phyloP scores from a whole-genome alignment of 2,113 vertebrate species.

The Crocuta crocuta region DNA sequence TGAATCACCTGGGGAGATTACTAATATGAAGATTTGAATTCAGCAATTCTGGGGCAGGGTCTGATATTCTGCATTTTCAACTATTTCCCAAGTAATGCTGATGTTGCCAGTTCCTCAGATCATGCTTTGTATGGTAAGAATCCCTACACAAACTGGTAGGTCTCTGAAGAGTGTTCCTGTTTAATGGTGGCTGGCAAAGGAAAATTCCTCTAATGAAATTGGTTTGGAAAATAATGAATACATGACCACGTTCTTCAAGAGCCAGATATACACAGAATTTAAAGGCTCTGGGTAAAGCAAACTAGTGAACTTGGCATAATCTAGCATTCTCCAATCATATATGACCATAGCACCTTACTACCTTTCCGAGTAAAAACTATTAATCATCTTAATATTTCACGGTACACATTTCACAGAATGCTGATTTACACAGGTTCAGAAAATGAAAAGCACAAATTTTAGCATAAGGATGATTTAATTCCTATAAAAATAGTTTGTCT shows the following conservation, averaged over 20 bases:
- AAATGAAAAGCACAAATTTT: slow-evolving; percentile 45
- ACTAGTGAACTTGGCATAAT: not conserved
- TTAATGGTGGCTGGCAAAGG: not conserved
- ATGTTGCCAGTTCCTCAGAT: not conserved
- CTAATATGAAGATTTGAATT: slow-evolving; percentile 29
- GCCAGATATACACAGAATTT: not conserved
- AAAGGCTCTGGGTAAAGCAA: not conserved
- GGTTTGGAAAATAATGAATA: not conserved
- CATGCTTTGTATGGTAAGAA: not conserved
- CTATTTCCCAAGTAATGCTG: not conserved
- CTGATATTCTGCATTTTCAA: slow-evolving; percentile 15
- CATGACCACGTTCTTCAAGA: not conserved
- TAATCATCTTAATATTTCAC: not conserved
- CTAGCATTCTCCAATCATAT: not conserved
- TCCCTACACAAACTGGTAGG: not conserved
- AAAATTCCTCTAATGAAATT: not conserved
- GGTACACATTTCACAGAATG: slow-evolving; percentile 5
- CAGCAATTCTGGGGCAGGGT: not conserved
- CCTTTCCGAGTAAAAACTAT: slow-evolving; percentile 7
- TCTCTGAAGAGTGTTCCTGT: not conserved
- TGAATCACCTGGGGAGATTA: not conserved
- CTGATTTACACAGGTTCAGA: not conserved
- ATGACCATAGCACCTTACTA: not conserved
- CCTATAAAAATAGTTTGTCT: slow-evolving; percentile 11
- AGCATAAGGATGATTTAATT: slow-evolving; percentile 6